Evolutionary conservation across 2,888 invertebrate genomes (phyloP), one percentile per base, ranked within the genome.

Genomic region (Erebia ligea): DNA sequence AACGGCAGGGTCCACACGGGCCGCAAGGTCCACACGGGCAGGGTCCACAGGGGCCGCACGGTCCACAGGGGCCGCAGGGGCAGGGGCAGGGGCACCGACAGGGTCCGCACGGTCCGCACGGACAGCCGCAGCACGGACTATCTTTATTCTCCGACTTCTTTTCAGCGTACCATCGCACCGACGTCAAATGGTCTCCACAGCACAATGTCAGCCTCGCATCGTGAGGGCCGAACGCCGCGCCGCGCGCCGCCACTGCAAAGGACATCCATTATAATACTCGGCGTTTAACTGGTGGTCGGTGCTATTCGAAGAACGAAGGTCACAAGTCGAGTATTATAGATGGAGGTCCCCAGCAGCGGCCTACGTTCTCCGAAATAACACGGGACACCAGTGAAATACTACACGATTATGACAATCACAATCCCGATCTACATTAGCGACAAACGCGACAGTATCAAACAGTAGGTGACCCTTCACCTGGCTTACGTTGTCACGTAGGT

Each of bases 341-440:
- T 86, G 88, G 88, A 85, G 77, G 82, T 86, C 85, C 83, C 78
- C 81, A 80, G 80, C 82, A 82, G 86, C 84, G 84, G 82, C 87
- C 86, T 84, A 85, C 88, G 88, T 90, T 88, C 91, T 89, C 86
- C 90, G 82, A 87, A 89, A 89, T 89, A 91, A 89, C 90, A 88
- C 81, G 76, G 72, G 75, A 78, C 82, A 77, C 80, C 86, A 86
- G 84, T 84, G 80, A 77, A 74, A 67, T 9, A 42, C 34, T 68
- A 57, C 54, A 56, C 21, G 19, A 19, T 19, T 11, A 21, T 10
- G 9, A 6, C 34, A 10, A 11, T n/a, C 45, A 62, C 45, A 62
- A 10, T 6, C n/a, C 1, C 17, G 40, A 62, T 34, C 34, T 6
- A 34, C 34, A 34, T 34, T 6, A 40, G 10, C 17, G 52, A 17